phyloP scores from a whole-genome alignment of 2,888 invertebrate genomes.

The Machimus atricapillus region DNA sequence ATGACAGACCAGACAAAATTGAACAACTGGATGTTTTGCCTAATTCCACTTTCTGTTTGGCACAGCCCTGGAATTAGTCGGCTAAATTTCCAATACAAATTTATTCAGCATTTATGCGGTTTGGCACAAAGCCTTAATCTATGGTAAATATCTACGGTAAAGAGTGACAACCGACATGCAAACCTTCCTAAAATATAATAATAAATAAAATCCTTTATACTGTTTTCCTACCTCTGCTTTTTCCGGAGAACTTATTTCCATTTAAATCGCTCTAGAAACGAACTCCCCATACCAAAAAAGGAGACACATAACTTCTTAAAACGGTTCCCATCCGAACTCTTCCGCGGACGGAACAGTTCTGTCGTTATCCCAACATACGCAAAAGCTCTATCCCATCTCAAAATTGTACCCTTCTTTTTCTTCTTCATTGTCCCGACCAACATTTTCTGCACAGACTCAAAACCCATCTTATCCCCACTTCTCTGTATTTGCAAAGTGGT shows the following conservation, averaged over 20 bases:
- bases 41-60: no score
- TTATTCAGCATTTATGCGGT: no score
- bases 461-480: neutral
- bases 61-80: no score
- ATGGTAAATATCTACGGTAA: no score
- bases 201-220: no score
- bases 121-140: no score
- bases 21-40: no score
- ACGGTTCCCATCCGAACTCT: neutral
- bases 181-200: no score
- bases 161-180: no score
- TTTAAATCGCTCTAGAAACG: neutral
- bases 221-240: no score
- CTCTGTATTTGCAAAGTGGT: neutral
- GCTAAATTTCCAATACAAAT: no score
- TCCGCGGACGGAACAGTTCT: neutral
- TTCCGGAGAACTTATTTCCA: neutral
- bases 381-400: neutral
- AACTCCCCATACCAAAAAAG: neutral
- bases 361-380: neutral
- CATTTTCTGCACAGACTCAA: slow-evolving; percentile 34
- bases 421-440: neutral
- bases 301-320: neutral
- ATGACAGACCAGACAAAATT: no score
- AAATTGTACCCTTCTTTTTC: neutral